Evolutionary conservation across 2,797 vertebrate species (phyloP), one percentile per base, ranked within the genome.

Genomic region (Pangasius macronema): DNA sequence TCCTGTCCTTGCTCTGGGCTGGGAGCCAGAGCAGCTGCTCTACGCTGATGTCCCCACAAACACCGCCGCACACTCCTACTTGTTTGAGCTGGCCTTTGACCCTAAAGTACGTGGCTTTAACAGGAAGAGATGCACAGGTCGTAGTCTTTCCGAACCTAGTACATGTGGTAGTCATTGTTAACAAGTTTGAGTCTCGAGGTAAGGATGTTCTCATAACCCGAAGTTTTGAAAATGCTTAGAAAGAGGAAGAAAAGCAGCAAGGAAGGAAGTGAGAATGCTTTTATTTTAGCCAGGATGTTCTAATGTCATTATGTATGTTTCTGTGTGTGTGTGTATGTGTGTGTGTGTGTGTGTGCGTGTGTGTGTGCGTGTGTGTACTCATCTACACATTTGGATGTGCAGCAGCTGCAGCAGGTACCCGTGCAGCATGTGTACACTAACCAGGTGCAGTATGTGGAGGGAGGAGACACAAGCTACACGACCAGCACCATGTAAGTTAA

Each of bases 361-460:
- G 39, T 82, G 61, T 49, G 30, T 82, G 55, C 77, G 46, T 49
- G 84, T 84, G 27, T 80, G 33, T 51, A 77, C 61, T 18, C 61
- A 94, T 93, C 93, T 95, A 85, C 94, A 94, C 20, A 9, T 22
- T 46, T 73, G 30, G 65, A 61, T 57, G 27, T 88, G 90, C 97
- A 97, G 94, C 97, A 98, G 93, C 95, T 98, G 67, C 96, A 97
- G 90, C 95, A 97, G 93, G 97, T 98, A 67, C 96, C 97, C 0
- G 97, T 98, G 76, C 96, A 97, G 87, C 98, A 99, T 83, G 97
- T 98, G 68, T 98, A 98, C 90, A 93, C 97, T 91, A 97, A 96
- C 92, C 97, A 97, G 93, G 97, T 98, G 91, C 98, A 99, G 92
- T 99, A 98, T 91, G 98, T 98, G 93, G 98, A 99, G 91, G 97